Evolutionary conservation across 1,140 invertebrate genomes (phyloP), one percentile per base, ranked within the genome.

Genomic region (Yoshiicerus persimilis): DNA sequence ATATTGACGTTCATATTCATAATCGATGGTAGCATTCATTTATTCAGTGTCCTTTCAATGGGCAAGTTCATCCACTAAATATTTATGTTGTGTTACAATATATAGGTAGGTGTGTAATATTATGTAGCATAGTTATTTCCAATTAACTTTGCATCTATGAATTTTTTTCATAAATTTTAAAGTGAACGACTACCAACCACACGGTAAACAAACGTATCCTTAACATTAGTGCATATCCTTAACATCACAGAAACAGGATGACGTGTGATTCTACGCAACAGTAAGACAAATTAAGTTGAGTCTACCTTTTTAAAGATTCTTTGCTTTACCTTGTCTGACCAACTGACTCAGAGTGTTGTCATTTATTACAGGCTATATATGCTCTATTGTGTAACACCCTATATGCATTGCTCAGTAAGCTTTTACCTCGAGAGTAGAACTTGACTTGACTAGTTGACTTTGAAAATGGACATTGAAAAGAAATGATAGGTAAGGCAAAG

Each of bases 381-480:
- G 56, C 56, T n/a, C n/a, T 20, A 23, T 25, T 64, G n/a, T 64
- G n/a, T 30, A 13, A 13, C 13, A 16, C 13, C 25, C 16, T 80
- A 34, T 80, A 36, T 80, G 11, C 30, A 30, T 16, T 70, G 16
- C 16, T 20, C 8, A 80, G 32, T 8, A n/a, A 56, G 20, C 13
- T n/a, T 77, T 77, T 77, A 80, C 75, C 75, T 80, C 75, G 75
- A 80, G 75, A 80, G n/a, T 36, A n/a, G 32, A 80, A 36, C 75
- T 80, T 36, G 70, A 47, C 41, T 66, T 27, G 66, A 36, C 75
- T 80, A 20, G 75, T 80, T 34, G 75, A 80, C 75, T 80, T 80
- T 80, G 75, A 80, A 80, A 80, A 80, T 80, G 75, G 75, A 36
- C 75, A 80, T 80, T 80, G 75, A 80, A 80, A 80, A 80, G 16